phyloP scores from a whole-genome alignment of 1,140 invertebrate species.

The Hirudo medicinalis region DNA sequence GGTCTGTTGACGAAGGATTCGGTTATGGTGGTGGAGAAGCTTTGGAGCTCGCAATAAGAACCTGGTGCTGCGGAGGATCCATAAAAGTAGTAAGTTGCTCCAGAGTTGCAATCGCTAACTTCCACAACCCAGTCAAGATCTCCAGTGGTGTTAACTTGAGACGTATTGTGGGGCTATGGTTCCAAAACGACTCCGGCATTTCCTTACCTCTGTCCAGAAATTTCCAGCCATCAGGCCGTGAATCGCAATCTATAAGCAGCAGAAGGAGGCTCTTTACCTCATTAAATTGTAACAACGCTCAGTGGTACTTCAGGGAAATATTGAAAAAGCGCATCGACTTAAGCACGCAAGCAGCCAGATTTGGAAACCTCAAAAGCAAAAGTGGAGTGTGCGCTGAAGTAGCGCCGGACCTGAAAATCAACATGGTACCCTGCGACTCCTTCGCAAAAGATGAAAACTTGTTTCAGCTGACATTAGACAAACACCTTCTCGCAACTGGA shows the following conservation, averaged over 20 bases:
- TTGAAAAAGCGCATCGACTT: slow-evolving; percentile 4
- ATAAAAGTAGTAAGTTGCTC: slow-evolving; percentile 18
- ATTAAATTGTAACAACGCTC: slow-evolving; percentile 11
- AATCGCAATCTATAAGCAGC: neutral
- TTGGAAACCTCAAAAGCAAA: slow-evolving; percentile 14
- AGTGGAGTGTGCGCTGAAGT: slow-evolving; percentile 5
- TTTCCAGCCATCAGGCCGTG: neutral
- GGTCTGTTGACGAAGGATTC: slow-evolving; percentile 17
- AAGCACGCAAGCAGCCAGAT: neutral
- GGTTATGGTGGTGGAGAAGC: slow-evolving; percentile 19
- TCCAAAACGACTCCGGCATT: slow-evolving; percentile 11
- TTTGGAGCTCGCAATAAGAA: slow-evolving; percentile 19
- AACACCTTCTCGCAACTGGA: neutral
- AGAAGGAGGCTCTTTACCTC: neutral
- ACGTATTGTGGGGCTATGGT: slow-evolving; percentile 20
- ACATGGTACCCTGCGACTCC: slow-evolving; percentile 14
- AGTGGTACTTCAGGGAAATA: slow-evolving; percentile 21
- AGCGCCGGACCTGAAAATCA: slow-evolving; percentile 19
- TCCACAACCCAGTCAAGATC: slow-evolving; percentile 16
- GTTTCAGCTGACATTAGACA: slow-evolving; percentile 16
- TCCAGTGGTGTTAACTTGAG: slow-evolving; percentile 15
- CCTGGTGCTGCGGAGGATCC: slow-evolving; percentile 44
- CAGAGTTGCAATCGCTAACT: slow-evolving; percentile 20
- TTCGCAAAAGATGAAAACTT: neutral
- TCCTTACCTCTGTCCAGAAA: neutral